Percentiles rank a stretch among this genome's conserved stretches.
Conservation (phyloP, 2,888 invertebrate genomes). For the Ametastegia equiseti region DNA sequence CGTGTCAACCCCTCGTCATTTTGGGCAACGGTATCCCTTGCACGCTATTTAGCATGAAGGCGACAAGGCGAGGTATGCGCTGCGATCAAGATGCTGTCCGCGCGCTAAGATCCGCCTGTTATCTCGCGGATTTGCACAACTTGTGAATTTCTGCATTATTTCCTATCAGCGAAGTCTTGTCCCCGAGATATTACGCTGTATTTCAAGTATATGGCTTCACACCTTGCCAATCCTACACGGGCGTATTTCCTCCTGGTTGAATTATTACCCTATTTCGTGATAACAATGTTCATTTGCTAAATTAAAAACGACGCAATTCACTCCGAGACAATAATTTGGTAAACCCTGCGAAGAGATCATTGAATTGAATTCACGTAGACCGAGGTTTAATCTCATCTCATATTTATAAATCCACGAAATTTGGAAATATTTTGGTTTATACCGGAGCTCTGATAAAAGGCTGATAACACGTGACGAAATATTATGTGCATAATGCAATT, state of each 20-base stretch:
- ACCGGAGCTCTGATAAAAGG: neutral
- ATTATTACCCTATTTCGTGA: neutral
- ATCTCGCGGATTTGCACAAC: neutral
- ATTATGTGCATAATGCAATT: neutral
- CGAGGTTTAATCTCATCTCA: neutral
- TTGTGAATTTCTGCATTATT: neutral
- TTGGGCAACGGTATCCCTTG: conserved; percentile 6
- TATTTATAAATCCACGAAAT: neutral
- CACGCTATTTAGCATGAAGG: conserved; percentile 4
- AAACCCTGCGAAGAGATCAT: neutral
- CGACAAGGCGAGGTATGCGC: neutral
- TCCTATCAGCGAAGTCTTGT: too few relatives aligned
- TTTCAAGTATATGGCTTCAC: neutral
- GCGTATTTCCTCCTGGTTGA: neutral
- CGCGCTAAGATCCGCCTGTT: neutral
- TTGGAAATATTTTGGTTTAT: neutral
- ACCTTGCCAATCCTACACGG: too few relatives aligned
- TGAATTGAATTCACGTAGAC: neutral
- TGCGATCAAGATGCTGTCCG: conserved; percentile 5
- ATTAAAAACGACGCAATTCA: neutral
- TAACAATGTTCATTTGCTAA: neutral
- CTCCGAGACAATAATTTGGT: neutral
- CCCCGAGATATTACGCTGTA: too few relatives aligned
- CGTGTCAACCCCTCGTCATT: conserved; percentile 44
- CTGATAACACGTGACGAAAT: neutral